These are phyloP conservation scores for Oryzias woworae DNA, from an alignment of 2,113 vertebrate genomes.

Conservation along the genomic window DNA sequence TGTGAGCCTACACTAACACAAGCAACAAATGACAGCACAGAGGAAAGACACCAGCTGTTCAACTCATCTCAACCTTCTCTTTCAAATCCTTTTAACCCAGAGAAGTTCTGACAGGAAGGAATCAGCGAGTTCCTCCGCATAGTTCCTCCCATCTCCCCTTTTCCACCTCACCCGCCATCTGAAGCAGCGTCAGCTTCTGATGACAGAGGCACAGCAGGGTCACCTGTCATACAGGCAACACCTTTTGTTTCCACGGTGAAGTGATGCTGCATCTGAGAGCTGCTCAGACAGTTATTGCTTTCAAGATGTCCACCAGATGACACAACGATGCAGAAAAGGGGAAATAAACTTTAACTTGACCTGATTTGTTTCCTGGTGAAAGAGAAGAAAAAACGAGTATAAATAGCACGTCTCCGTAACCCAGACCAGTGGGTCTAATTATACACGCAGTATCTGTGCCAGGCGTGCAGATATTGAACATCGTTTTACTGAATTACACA, in stretches of 20 bases:
- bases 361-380: too few species aligned
- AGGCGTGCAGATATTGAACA: too few species aligned
- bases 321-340: neutral
- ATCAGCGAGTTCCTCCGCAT: neutral
- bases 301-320: slow-evolving; percentile 12
- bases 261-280: neutral
- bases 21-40: slow-evolving; percentile 5
- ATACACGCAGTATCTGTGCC: too few species aligned
- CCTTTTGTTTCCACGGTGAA: slow-evolving; percentile 28
- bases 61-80: slow-evolving; percentile 3
- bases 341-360: slow-evolving; percentile 1
- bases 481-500: too few species aligned
- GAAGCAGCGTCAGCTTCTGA: slow-evolving; percentile 15
- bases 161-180: slow-evolving; percentile 1
- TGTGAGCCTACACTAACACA: slow-evolving; percentile 2
- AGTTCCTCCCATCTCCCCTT: neutral
- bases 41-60: slow-evolving; percentile 15
- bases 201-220: slow-evolving; percentile 30
- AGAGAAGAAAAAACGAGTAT: too few species aligned
- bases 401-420: too few species aligned
- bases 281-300: slow-evolving; percentile 6
- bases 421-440: too few species aligned
- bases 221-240: neutral
- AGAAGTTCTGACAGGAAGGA: neutral
- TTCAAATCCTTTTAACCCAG: slow-evolving; percentile 2